Percentiles rank a stretch among this genome's conserved stretches.
Conservation (phyloP, 2,797 vertebrate genomes). For the Leptodactylus fallax region DNA sequence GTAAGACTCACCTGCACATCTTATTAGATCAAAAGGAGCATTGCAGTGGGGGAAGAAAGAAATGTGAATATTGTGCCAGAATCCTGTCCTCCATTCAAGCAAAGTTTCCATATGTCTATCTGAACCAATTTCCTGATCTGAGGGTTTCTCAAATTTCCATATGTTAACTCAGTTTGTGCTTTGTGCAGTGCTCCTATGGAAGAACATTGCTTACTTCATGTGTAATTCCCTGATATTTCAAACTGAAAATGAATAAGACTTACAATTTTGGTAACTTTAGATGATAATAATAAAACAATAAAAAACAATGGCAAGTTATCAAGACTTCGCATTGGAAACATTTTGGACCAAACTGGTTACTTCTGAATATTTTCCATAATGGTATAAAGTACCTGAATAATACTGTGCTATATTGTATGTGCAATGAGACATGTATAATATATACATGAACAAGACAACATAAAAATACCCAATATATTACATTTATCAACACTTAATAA, state of each 20-base stretch:
- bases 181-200: constrained; percentile 10
- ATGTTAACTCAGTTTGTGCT: constrained; percentile 15
- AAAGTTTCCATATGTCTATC: too few species aligned
- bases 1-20: too few species aligned
- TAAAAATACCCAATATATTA: constrained; percentile 58
- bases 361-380: constrained; percentile 24
- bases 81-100: too few species aligned
- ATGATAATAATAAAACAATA: constrained; percentile 9
- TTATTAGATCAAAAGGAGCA: too few species aligned
- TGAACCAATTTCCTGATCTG: not conserved
- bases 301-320: constrained; percentile 14
- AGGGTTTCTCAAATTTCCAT: not conserved
- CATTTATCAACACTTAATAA: constrained; percentile 44
- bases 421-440: constrained; percentile 50
- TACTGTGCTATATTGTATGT: constrained; percentile 53
- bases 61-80: too few species aligned
- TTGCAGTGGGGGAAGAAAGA: too few species aligned
- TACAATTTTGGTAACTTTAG: constrained; percentile 1
- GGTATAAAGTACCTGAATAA: constrained; percentile 60
- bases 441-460: constrained; percentile 51
- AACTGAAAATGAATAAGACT: constrained; percentile 29
- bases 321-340: not conserved
- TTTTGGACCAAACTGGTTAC: constrained; percentile 23
- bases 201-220: constrained; percentile 15
- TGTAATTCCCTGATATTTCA: constrained; percentile 26